A percentile compares a stretch with the other conserved stretches of the same genome.
phyloP scores from a whole-genome alignment of 2,888 invertebrate species.

The Drosophila histrio region DNA sequence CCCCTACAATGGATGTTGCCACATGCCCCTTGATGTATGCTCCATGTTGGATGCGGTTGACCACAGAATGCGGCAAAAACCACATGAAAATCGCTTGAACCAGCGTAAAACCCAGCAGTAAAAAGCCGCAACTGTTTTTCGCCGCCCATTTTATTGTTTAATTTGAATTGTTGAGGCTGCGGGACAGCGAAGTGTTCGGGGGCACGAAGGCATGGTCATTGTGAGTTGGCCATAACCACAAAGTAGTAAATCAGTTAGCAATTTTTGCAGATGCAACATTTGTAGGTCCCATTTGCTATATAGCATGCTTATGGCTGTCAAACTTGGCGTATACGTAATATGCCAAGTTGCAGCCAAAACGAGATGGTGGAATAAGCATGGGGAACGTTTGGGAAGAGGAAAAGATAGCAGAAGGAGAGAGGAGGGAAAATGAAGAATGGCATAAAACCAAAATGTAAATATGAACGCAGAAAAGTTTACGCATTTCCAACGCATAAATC shows the following conservation, averaged over 20 bases:
- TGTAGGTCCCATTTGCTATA: conserved; percentile 7
- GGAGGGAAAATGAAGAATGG: not conserved
- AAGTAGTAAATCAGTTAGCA: conserved; percentile 45
- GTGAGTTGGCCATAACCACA: conserved; percentile 24
- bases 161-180: conserved; percentile 54
- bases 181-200: not conserved
- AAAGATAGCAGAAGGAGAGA: not conserved
- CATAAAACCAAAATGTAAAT: conserved; percentile 44
- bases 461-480: conserved; percentile 58
- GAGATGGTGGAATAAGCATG: not conserved
- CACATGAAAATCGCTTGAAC: conserved; percentile 17
- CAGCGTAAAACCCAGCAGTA: conserved; percentile 6
- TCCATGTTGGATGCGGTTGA: conserved; percentile 14
- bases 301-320: conserved; percentile 22
- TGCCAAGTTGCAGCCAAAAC: not conserved
- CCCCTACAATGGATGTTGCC: not conserved
- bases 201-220: not conserved
- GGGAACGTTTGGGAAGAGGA: not conserved
- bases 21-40: not conserved
- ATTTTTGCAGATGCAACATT: conserved; percentile 19
- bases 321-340: conserved; percentile 51
- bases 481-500: conserved; percentile 67
- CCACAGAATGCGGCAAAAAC: conserved; percentile 21
- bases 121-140: conserved; percentile 49
- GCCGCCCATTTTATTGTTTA: conserved; percentile 65